Conservation (phyloP, 2,888 invertebrate genomes). For the Liodrosophila aerea region DNA sequence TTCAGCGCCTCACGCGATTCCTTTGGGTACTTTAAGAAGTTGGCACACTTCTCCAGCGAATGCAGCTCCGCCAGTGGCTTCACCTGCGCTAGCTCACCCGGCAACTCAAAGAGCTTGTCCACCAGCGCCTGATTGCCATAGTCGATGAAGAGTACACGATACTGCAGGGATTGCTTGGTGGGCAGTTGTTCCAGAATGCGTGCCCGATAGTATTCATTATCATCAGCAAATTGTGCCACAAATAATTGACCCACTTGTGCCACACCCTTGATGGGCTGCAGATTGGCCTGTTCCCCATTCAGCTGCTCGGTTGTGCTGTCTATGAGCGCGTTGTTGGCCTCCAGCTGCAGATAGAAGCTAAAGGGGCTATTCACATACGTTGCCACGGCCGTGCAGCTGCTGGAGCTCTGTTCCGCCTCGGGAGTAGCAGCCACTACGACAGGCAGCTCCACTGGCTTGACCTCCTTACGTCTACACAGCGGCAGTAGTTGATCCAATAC, state of each 20-base stretch:
- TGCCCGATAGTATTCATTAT: constrained; percentile 94
- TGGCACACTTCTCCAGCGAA: constrained; percentile 84
- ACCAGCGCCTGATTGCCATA: constrained; percentile 86
- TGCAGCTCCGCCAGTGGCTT: constrained; percentile 85
- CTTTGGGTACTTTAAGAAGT: constrained; percentile 79
- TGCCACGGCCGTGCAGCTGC: constrained; percentile 84
- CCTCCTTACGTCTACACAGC: constrained; percentile 82
- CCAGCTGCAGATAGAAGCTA: constrained; percentile 90
- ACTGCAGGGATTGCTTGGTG: constrained; percentile 83
- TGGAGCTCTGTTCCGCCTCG: constrained; percentile 45
- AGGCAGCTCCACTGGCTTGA: constrained; percentile 6
- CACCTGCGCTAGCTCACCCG: constrained; percentile 84
- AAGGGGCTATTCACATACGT: constrained; percentile 88
- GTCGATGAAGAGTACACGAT: constrained; percentile 88
- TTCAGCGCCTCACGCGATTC: constrained; percentile 70
- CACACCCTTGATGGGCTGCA: constrained; percentile 60
- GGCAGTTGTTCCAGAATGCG: constrained; percentile 87
- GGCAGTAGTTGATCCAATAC: constrained; percentile 85
- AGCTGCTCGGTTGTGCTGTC: constrained; percentile 43
- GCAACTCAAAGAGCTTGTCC: constrained; percentile 84
- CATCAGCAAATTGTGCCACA: constrained; percentile 90
- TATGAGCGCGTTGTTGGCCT: constrained; percentile 80
- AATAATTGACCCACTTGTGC: constrained; percentile 84
- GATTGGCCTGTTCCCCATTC: constrained; percentile 65
- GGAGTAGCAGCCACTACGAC: constrained; percentile 37